phyloP scores from a whole-genome alignment of 2,888 invertebrate species.

The Aplocera efformata region DNA sequence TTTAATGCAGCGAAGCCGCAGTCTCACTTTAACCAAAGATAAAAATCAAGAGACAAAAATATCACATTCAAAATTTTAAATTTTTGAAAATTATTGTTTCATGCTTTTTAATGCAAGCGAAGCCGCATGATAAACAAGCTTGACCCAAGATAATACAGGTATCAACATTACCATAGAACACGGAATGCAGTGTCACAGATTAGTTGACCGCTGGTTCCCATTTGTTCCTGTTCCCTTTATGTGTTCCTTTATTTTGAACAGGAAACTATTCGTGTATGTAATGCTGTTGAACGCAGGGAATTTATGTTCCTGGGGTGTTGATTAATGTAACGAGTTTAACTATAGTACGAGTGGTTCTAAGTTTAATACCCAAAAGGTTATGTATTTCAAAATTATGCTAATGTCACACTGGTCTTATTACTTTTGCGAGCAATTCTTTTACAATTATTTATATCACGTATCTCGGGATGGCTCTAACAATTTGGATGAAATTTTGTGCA shows the following conservation, averaged over 20 bases:
- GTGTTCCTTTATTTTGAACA: slow-evolving; percentile 18
- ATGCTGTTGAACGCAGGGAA: slow-evolving; percentile 5
- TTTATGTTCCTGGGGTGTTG: background rate
- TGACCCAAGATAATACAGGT: background rate
- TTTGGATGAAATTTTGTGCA: too few relatives aligned
- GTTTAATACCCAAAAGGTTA: too few relatives aligned
- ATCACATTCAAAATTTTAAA: too few relatives aligned
- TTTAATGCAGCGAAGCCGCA: too few relatives aligned
- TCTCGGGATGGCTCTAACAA: too few relatives aligned
- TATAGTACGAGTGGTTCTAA: too few relatives aligned
- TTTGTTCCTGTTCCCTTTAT: slow-evolving; percentile 28
- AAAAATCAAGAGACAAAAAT: too few relatives aligned
- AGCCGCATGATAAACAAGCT: slow-evolving; percentile 2
- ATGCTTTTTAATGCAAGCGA: background rate
- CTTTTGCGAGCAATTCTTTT: too few relatives aligned
- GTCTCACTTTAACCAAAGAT: too few relatives aligned
- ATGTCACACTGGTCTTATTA: slow-evolving; percentile 7
- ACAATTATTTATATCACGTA: too few relatives aligned
- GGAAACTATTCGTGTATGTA: slow-evolving; percentile 16
- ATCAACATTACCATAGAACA: slow-evolving; percentile 40
- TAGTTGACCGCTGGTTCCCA: slow-evolving; percentile 25
- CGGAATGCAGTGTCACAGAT: slow-evolving; percentile 25
- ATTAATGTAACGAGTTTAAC: background rate
- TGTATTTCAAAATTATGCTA: too few relatives aligned
- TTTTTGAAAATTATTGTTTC: too few relatives aligned